Evolutionary conservation across 2,888 invertebrate species (phyloP), one percentile per base, ranked within the genome.

Genomic region (Epirrita christyi): DNA sequence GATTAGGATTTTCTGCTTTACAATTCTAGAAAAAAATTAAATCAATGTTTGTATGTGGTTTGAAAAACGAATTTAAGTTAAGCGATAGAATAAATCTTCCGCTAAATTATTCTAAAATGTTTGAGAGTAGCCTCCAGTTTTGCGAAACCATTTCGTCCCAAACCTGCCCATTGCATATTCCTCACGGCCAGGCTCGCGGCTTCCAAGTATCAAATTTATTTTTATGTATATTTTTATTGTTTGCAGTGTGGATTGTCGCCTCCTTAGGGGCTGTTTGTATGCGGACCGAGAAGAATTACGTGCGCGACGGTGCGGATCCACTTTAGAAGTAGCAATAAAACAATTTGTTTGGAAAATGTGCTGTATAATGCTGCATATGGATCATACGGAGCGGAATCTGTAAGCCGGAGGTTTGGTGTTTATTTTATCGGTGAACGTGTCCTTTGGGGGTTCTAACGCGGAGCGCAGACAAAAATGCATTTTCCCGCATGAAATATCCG

Each of bases 201-300:
- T 78, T 71, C 75, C 71, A 79, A 84, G 84, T 85, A 86, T 84
- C 86, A 86, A 86, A 88, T 89, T 86, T 88, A 89, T 86, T 88
- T 88, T 88, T 88, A 89, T 87, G 85, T 87, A 85, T 85, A 86
- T 85, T 86, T 88, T 90, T 89, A 88, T 88, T 88, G 88, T 87
- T 86, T 85, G 87, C 82, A 81, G 83, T 81, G 81, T 81, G 85
- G 86, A 89, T 88, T 88, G 86, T 87, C 86, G 84, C 84, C 86
- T 88, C 85, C 85, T 88, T 85, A 85, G 84, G 81, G 85, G 83
- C 86, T 85, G 86, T 88, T 88, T 90, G 87, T 88, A 88, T 88
- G 88, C 89, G 83, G 85, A 80, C 85, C 78, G 85, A 80, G 85
- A 86, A 85, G 84, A 85, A 85, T 88, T 86, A 88, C 88, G 85